Percentiles rank a stretch among this genome's conserved stretches.
phyloP scores from a whole-genome alignment of 2,797 vertebrate species.

The Bovichtus diacanthus region DNA sequence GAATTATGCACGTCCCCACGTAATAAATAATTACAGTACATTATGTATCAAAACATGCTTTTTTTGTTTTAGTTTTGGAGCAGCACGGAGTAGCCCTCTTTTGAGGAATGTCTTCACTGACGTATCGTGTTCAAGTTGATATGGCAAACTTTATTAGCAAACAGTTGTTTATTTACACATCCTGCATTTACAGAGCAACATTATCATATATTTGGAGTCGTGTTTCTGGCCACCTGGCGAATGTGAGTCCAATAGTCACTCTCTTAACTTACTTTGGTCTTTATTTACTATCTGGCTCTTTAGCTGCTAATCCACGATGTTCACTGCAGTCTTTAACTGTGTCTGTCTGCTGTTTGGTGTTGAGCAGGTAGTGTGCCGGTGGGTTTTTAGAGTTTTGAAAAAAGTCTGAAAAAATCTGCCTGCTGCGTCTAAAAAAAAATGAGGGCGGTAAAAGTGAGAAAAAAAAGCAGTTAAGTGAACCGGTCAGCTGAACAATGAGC shows the following conservation, averaged over 20 bases:
- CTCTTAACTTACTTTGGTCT: not conserved
- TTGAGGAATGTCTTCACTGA: not conserved
- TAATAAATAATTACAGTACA: conserved; percentile 49
- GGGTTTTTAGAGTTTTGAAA: too few species aligned
- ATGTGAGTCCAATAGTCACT: not conserved
- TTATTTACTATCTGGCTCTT: not conserved
- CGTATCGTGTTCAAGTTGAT: not conserved
- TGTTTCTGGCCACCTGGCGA: not conserved
- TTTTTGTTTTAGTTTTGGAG: not conserved
- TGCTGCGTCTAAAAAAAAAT: too few species aligned
- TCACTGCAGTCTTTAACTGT: not conserved
- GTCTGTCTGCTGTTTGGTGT: too few species aligned
- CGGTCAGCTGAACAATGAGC: too few species aligned
- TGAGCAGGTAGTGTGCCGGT: too few species aligned
- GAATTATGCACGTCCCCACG: conserved; percentile 8
- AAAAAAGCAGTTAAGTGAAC: too few species aligned
- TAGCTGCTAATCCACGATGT: not conserved
- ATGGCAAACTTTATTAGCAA: not conserved
- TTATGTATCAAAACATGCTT: not conserved
- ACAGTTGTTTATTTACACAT: not conserved
- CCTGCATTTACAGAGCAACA: not conserved
- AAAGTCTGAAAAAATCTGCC: too few species aligned
- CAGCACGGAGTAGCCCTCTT: not conserved
- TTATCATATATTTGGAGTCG: not conserved
- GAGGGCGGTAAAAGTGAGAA: too few species aligned